These are phyloP conservation scores for Lates calcarifer DNA, from an alignment of 2,113 vertebrate species.

Conservation along the genomic window DNA sequence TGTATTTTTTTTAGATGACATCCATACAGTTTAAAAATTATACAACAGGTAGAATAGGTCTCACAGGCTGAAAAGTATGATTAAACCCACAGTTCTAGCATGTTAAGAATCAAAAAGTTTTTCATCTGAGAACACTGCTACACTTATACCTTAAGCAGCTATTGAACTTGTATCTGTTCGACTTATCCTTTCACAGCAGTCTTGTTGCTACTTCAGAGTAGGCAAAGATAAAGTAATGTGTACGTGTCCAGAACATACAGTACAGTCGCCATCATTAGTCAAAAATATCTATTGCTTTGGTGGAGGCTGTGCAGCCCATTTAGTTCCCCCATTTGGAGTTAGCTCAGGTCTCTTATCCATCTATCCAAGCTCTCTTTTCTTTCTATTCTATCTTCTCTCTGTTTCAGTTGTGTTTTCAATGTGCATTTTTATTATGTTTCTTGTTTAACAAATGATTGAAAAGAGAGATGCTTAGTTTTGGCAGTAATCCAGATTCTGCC, in stretches of 20 bases:
- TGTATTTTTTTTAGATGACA: slow-evolving; percentile 29
- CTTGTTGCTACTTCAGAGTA: slow-evolving; percentile 29
- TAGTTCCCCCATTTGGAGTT: slow-evolving; percentile 20
- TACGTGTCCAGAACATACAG: slow-evolving; percentile 52
- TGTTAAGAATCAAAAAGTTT: slow-evolving; percentile 32
- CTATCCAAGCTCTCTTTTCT: background rate
- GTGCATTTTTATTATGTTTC: slow-evolving; percentile 13
- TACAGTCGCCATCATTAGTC: slow-evolving; percentile 37
- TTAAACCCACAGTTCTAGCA: slow-evolving; percentile 50
- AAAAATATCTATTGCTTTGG: slow-evolving; percentile 75
- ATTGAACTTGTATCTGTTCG: background rate
- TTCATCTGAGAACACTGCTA: slow-evolving; percentile 50
- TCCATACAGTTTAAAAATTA: slow-evolving; percentile 36
- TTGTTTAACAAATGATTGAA: slow-evolving; percentile 25
- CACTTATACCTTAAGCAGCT: slow-evolving; percentile 27
- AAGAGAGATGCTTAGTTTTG: slow-evolving; percentile 22
- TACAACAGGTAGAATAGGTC: slow-evolving; percentile 41
- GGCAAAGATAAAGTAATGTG: slow-evolving; percentile 50
- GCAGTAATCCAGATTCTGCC: slow-evolving; percentile 2
- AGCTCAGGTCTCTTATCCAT: slow-evolving; percentile 22
- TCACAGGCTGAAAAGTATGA: slow-evolving; percentile 43
- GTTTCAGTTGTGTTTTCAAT: slow-evolving; percentile 24
- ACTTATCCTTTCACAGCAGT: slow-evolving; percentile 41
- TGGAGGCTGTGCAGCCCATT: slow-evolving; percentile 38
- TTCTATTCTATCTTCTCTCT: background rate